Evolutionary conservation across 1,140 invertebrate genomes (phyloP), one percentile per base, ranked within the genome.

Genomic region (Cepaea nemoralis): DNA sequence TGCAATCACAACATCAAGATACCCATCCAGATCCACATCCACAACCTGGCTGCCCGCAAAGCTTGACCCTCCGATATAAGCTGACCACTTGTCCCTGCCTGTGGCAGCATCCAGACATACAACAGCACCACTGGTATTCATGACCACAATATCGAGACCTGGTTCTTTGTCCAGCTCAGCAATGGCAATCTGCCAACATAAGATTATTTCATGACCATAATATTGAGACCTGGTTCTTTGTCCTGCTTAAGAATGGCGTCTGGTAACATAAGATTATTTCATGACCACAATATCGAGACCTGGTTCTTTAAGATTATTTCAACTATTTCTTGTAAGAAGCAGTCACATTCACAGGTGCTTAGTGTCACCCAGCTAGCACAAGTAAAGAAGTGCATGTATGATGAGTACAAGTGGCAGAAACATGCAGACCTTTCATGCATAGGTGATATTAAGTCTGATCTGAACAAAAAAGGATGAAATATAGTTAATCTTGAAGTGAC

Each of bases 121-220:
- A 10, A 90, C 88, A 84, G 87, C 87, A 24, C 87, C 89, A 77
- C 86, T 87, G 14, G 85, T 88, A 71, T 91, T 89, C 22, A 88
- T 73, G 59, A 85, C 85, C 42, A 91, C 82, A 19, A 91, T 63
- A 75, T 90, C 87, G 48, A 91, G 76, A 8, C 67, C 77, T 22
- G 84, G 85, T 75, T 90, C 87, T 6, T 77, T 77, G 63, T 86
- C 85, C 10, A 91, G 48, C 63, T 90, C 87, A 59, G 86, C 86
- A 33, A 87, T 88, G 16, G 87, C 86, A 19, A 90, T 75, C 89
- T 90, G 69, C 12, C 83, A 82, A 70, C n/a, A n/a, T n/a, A n/a
- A n/a, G n/a, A n/a, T n/a, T n/a, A n/a, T n/a, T 91, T 89, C 22
- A 88, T 73, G 59, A 85, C 85, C 42, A 91, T 82, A 19, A 91